These are phyloP conservation scores for Jordanella pulchra DNA, from an alignment of 2,797 vertebrate genomes.

Conservation along the genomic window DNA sequence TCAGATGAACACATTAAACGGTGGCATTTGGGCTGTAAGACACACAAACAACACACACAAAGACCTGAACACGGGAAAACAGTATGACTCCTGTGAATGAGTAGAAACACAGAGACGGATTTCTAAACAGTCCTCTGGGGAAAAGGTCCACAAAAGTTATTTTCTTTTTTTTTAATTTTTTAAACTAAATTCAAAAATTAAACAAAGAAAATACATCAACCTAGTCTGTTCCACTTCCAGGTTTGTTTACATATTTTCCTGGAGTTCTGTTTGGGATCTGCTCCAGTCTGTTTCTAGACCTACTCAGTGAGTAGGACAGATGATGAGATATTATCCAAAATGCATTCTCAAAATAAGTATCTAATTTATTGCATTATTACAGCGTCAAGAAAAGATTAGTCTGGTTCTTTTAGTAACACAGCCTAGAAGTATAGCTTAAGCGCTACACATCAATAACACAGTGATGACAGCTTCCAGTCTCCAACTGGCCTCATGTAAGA, in stretches of 20 bases:
- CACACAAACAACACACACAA: conserved; percentile 33
- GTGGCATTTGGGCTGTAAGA: conserved; percentile 17
- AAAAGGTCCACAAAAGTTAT: conserved; percentile 61
- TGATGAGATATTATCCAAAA: conserved; percentile 8
- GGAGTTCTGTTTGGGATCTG: conserved; percentile 43
- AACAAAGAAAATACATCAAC: conserved; percentile 72
- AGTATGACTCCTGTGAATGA: conserved; percentile 42
- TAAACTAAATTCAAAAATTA: conserved; percentile 69
- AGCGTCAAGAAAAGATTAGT: conserved; percentile 2
- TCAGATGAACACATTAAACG: conserved; percentile 45
- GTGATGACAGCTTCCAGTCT: conserved; percentile 58
- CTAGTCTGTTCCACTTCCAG: conserved; percentile 45
- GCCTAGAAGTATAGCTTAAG: conserved; percentile 13
- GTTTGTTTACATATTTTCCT: conserved; percentile 68
- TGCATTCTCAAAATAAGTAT: conserved; percentile 3
- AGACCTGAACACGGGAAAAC: conserved; percentile 49
- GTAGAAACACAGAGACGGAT: conserved; percentile 58
- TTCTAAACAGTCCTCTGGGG: conserved; percentile 57
- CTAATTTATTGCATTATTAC: conserved; percentile 16
- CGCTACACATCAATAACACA: conserved; percentile 53
- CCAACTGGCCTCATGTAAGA: conserved; percentile 48
- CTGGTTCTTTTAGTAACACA: conserved; percentile 6
- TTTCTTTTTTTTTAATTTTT: conserved; percentile 75
- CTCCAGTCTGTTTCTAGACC: conserved; percentile 13
- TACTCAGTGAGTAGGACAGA: conserved; percentile 11